phyloP scores from a whole-genome alignment of 2,113 vertebrate genomes.

The Scartelaos histophorus region DNA sequence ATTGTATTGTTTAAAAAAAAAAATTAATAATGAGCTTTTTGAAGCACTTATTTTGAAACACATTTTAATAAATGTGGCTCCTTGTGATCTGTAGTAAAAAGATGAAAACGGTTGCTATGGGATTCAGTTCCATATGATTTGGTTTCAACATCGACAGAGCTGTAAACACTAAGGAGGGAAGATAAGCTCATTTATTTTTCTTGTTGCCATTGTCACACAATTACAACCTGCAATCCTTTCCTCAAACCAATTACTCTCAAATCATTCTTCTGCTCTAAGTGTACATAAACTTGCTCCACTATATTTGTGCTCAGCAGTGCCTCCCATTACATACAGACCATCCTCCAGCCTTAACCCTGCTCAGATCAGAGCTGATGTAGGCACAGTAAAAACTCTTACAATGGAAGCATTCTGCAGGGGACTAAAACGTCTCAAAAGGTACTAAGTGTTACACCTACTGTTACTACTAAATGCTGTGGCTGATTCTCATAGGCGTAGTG shows the following conservation, averaged over 20 bases:
- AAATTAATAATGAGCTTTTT: not conserved
- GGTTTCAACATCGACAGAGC: no score
- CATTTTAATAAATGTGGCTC: no score
- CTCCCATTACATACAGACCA: not conserved
- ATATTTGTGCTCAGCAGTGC: slow-evolving; percentile 8
- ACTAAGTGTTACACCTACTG: no score
- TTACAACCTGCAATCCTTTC: not conserved
- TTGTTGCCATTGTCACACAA: not conserved
- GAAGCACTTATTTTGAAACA: not conserved
- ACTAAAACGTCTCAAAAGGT: no score
- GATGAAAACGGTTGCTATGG: not conserved
- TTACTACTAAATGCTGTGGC: no score
- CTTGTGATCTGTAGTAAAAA: no score
- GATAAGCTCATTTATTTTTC: not conserved
- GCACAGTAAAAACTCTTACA: no score
- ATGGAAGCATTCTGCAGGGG: no score
- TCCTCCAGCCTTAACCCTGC: not conserved
- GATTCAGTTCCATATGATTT: not conserved
- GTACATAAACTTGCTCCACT: not conserved
- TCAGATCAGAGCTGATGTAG: no score
- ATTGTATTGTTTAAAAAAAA: slow-evolving; percentile 1
- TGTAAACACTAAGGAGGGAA: not conserved
- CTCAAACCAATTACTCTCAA: not conserved
- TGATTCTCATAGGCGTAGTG: no score
- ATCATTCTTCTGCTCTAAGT: not conserved